Percentiles rank a stretch among this genome's conserved stretches.
These are phyloP conservation scores for Vidua chalybeata DNA, from an alignment of 2,113 vertebrate species.

Conservation along the genomic window DNA sequence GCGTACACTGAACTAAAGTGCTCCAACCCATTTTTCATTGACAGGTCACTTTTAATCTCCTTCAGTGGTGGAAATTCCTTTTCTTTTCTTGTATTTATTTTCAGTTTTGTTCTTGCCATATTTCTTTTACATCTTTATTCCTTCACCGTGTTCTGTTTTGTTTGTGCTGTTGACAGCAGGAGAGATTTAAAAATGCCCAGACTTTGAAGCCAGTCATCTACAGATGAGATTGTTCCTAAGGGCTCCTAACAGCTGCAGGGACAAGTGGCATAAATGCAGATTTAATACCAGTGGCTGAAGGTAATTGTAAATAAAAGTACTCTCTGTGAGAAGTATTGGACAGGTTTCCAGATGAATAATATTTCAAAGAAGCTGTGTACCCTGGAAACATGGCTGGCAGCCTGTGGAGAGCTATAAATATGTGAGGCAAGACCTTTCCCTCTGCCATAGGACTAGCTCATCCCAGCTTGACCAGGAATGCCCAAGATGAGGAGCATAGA, in stretches of 20 bases:
- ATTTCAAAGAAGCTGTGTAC: background rate
- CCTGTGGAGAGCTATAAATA: background rate
- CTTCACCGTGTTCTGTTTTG: background rate
- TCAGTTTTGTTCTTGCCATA: background rate
- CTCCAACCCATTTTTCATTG: background rate
- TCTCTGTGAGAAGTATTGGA: background rate
- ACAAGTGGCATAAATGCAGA: conserved; percentile 20
- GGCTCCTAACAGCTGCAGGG: background rate
- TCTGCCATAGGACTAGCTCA: fast-evolving
- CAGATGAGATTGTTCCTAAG: conserved; percentile 1
- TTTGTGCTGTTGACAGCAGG: background rate
- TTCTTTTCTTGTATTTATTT: background rate
- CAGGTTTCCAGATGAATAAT: background rate
- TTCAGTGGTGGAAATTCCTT: background rate
- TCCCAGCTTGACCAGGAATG: background rate
- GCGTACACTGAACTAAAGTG: background rate
- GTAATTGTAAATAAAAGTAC: conserved; percentile 3
- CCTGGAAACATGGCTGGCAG: background rate
- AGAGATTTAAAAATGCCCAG: conserved; percentile 11
- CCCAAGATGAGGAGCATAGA: fast-evolving
- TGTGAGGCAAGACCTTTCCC: background rate
- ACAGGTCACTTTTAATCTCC: background rate
- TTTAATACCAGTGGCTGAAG: conserved; percentile 22
- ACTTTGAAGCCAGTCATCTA: background rate
- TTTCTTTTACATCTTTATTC: background rate